Base-by-base conservation (phyloP, 2,888 invertebrate genomes). In the Danaus chrysippus region DNA sequence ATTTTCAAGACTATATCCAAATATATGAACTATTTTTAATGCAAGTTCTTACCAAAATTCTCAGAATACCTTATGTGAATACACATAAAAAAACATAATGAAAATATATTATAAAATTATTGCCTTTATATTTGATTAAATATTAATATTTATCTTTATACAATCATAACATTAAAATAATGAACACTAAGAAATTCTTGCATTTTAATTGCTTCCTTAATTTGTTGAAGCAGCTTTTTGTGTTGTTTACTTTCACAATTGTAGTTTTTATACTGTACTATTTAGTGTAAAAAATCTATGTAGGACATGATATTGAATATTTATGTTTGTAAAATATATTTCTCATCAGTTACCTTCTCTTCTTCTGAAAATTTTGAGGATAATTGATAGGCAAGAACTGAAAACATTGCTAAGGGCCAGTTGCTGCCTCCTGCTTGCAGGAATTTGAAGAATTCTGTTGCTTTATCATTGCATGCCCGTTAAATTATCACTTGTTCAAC, bases 321-420 rank as follows among this genome's bases (percentile, higher is more conserved):
- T 17, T 15, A 42, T 6, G 17, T 13, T 13, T 43, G 10, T 12
- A 42, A 56, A 42, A 13, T 41, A 17, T 41, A 42, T 34, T 54
- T 34, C n/a, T 54, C 6, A 1, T 34, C 15, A 17, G 52, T 58
- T 67, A 87, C 87, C 83, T 89, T 87, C 65, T 85, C 79, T 73
- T 90, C 86, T 69, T 87, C 87, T 55, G 86, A 71, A 73, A 90
- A 91, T 69, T 82, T 86, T 46, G 84, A 84, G 62, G 90, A 91
- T 65, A 91, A 78, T 73, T 87, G 82, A 71, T 90, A 89, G 13
- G 90, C 87, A 68, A 91, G 71, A 12, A 82, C 83, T 44, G 87
- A 86, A 77, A 90, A 86, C 90, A 91, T 91, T 71, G 80, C 84
- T 80, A 62, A 67, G 61, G 59, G 54, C 71, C 76, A 75, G 73